Evolutionary conservation across 2,888 invertebrate genomes (phyloP).

Genomic region (Drosophila pegasa): DNA sequence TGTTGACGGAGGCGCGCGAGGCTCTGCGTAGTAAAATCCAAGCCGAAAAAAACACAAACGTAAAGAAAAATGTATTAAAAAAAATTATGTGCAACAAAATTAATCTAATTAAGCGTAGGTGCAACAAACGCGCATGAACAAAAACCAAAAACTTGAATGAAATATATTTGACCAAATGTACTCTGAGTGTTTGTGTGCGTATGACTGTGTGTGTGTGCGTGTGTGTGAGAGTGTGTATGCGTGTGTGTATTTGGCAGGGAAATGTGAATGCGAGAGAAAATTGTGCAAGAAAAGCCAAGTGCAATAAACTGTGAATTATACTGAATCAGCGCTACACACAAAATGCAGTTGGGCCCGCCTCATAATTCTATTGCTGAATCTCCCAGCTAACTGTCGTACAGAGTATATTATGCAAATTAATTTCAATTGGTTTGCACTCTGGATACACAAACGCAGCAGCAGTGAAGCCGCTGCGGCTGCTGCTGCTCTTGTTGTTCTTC

Average conservation of each 20-base stretch:
- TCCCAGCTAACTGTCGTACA: conserved; percentile 62
- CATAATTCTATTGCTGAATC: conserved; percentile 68
- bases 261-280: conserved; percentile 35
- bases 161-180: conserved; percentile 2
- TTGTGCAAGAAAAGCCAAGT: conserved; percentile 74
- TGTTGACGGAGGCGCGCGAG: conserved; percentile 63
- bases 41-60: conserved; percentile 4
- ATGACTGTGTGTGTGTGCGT: conserved; percentile 11
- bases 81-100: conserved; percentile 22
- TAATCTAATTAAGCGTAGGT: conserved; percentile 35
- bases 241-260: conserved; percentile 36
- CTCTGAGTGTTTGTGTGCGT: not conserved
- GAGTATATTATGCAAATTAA: conserved; percentile 77
- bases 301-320: conserved; percentile 77
- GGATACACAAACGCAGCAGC: conserved; percentile 53
- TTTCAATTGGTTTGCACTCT: conserved; percentile 81
- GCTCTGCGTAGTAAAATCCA: conserved; percentile 31
- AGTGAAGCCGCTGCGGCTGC: conserved; percentile 40
- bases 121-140: conserved; percentile 2
- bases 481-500: conserved; percentile 26
- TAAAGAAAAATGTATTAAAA: conserved; percentile 11
- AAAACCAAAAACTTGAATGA: conserved; percentile 12
- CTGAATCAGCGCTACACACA: conserved; percentile 54
- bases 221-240: conserved; percentile 19
- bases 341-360: conserved; percentile 40